Percentiles rank a stretch among this genome's conserved stretches.
Conservation (phyloP, 2,113 vertebrate genomes). For the Gadus chalcogrammus region DNA sequence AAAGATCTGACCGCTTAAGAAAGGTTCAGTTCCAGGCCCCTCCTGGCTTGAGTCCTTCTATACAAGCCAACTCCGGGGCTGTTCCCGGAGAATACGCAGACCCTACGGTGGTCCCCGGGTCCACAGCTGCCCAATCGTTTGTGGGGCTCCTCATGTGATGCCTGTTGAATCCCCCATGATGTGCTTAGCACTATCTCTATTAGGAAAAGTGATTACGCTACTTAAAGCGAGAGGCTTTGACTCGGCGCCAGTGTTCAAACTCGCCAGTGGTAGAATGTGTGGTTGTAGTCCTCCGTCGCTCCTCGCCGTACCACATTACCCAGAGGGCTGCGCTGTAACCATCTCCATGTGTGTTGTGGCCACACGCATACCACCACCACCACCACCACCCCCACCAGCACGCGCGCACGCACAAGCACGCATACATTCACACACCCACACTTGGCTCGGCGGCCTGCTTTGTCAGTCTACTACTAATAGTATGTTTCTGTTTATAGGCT, state of each 20-base stretch:
- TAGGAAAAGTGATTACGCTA: neutral
- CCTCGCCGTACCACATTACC: constrained; percentile 68
- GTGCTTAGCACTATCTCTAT: neutral
- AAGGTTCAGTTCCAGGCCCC: no score
- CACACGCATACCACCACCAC: constrained; percentile 36
- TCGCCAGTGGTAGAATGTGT: constrained; percentile 53
- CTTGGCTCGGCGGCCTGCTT: constrained; percentile 65
- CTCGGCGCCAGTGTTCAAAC: constrained; percentile 30
- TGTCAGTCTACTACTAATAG: constrained; percentile 75
- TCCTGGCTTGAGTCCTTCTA: no score
- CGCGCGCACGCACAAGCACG: constrained; percentile 4
- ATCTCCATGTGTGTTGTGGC: constrained; percentile 67
- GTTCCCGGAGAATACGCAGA: no score
- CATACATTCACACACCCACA: constrained; percentile 19
- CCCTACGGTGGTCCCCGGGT: no score
- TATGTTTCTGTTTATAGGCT: constrained; percentile 77
- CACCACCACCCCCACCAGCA: neutral
- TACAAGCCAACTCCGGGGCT: no score
- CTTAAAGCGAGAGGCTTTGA: constrained; percentile 19
- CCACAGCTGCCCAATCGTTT: no score
- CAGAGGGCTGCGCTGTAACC: constrained; percentile 66
- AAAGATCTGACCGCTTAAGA: no score
- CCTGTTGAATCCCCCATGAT: neutral
- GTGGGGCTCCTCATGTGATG: neutral
- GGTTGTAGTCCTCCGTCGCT: constrained; percentile 60